These are phyloP conservation scores for Stichopus horrens DNA, from an alignment of 53 echinoderm and acorn worm species.

Conservation along the genomic window DNA sequence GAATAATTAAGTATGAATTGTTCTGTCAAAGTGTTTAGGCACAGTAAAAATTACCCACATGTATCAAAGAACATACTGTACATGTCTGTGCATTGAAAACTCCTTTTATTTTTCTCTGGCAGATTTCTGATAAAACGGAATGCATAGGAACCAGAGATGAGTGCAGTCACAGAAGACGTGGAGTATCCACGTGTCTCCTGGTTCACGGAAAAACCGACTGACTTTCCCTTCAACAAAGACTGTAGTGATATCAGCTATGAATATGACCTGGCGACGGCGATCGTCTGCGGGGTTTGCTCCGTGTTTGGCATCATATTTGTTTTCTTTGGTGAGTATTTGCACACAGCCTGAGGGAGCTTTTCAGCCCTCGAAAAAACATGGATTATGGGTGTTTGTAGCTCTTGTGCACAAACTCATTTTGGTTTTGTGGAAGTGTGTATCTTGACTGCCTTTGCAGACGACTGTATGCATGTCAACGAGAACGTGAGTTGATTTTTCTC, in stretches of 20 bases:
- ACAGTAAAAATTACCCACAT: no score
- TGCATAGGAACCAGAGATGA: constrained; percentile 30
- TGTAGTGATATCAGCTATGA: constrained; percentile 71
- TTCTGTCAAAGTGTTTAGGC: no score
- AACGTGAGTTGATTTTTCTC: no score
- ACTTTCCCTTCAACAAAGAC: constrained; percentile 39
- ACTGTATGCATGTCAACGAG: no score
- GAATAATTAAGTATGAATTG: no score
- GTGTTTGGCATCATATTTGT: constrained; percentile 90
- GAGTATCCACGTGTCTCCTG: constrained; percentile 26
- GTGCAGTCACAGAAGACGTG: background rate
- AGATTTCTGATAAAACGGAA: background rate
- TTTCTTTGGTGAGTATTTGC: constrained; percentile 84
- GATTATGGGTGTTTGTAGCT: background rate
- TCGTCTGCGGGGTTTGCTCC: constrained; percentile 87
- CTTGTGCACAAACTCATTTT: no score
- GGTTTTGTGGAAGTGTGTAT: no score
- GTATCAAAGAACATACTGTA: no score
- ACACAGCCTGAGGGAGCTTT: background rate
- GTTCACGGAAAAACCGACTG: constrained; percentile 40
- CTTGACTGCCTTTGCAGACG: no score
- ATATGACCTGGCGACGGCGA: constrained; percentile 70
- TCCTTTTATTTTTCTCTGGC: background rate
- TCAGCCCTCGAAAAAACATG: background rate
- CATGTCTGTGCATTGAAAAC: no score